Conservation (phyloP, 2,113 vertebrate species). For the Scalopus aquaticus region DNA sequence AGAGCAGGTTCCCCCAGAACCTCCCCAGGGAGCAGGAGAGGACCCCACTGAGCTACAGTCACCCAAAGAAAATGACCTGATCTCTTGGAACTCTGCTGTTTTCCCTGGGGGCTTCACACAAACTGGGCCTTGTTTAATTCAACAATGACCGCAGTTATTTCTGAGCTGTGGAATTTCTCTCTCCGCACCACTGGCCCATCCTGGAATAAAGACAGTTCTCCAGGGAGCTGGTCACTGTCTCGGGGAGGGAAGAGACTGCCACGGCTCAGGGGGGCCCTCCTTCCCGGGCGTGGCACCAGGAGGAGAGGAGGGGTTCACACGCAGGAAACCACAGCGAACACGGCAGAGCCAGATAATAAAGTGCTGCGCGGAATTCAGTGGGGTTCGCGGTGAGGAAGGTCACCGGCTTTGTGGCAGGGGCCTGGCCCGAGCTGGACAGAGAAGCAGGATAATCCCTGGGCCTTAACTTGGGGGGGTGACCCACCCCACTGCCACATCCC, state of each 20-base stretch:
- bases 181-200: neutral
- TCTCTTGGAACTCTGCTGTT: neutral
- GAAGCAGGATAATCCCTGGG: neutral
- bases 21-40: too few species aligned
- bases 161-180: neutral
- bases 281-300: too few species aligned
- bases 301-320: neutral
- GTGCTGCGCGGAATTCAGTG: neutral
- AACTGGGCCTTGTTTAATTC: too few species aligned
- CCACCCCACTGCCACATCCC: neutral
- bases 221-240: neutral
- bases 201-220: neutral
- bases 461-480: too few species aligned
- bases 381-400: neutral
- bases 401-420: too few species aligned
- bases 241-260: neutral
- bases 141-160: neutral
- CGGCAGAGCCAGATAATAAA: neutral
- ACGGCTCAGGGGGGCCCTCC: neutral
- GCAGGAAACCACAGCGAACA: neutral
- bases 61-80: neutral
- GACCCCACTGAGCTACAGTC: neutral
- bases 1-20: neutral
- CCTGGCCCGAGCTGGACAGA: neutral
- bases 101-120: neutral